Percentiles rank a stretch among this genome's conserved stretches.
Evolutionary conservation across 2,797 vertebrate genomes (phyloP).

Genomic region (Melanotaenia pygmaea): DNA sequence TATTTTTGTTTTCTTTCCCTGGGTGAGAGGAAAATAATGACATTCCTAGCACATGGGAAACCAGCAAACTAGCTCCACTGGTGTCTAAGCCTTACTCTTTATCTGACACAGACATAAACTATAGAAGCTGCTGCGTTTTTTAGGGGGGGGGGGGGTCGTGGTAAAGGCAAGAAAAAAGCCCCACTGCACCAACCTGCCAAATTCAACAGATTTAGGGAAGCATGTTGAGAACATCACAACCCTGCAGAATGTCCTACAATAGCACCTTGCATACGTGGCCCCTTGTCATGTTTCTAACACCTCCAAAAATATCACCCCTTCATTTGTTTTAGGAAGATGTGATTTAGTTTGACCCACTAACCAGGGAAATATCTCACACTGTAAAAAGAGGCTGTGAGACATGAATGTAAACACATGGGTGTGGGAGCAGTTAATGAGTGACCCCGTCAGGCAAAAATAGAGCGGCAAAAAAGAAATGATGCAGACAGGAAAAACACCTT

Average conservation of each 20-base stretch:
- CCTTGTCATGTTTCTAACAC: background rate
- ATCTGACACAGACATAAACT: slow-evolving; percentile 67
- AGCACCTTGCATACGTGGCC: background rate
- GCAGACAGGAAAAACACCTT: slow-evolving; percentile 21
- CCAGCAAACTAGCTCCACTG: background rate
- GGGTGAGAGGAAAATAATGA: slow-evolving; percentile 17
- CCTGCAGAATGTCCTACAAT: slow-evolving; percentile 34
- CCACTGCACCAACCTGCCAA: slow-evolving; percentile 48
- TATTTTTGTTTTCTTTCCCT: slow-evolving; percentile 23
- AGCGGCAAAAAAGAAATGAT: slow-evolving; percentile 14
- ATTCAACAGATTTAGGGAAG: slow-evolving; percentile 46
- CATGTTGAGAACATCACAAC: slow-evolving; percentile 13
- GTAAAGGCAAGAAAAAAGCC: slow-evolving; percentile 9
- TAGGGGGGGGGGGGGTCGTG: slow-evolving; percentile 24
- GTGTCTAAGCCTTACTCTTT: slow-evolving; percentile 30
- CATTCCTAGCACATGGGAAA: slow-evolving; percentile 64
- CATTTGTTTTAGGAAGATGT: slow-evolving; percentile 11
- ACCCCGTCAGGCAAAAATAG: slow-evolving; percentile 61
- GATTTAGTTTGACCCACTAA: background rate
- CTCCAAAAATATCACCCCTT: background rate
- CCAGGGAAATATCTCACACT: slow-evolving; percentile 12
- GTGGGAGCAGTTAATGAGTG: slow-evolving; percentile 45
- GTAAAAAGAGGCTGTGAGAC: slow-evolving; percentile 26
- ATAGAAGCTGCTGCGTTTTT: slow-evolving; percentile 31
- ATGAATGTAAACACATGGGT: slow-evolving; percentile 58